Conservation (phyloP, 1,140 invertebrate genomes). For the Drosophila ironensis region DNA sequence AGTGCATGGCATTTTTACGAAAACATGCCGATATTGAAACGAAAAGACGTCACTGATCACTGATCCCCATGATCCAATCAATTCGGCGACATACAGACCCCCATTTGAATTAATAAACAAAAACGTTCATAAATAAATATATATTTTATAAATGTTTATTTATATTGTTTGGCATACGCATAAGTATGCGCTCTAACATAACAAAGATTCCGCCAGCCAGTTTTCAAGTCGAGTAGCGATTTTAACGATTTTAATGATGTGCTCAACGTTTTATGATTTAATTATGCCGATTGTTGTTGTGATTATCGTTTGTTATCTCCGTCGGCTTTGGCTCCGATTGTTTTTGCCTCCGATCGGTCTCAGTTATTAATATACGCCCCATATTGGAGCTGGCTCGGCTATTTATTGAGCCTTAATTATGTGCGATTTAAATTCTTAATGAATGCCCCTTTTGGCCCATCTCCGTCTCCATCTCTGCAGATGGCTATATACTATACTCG, state of each 20-base stretch:
- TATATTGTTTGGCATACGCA: constrained; percentile 32
- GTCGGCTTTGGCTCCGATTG: constrained; percentile 3
- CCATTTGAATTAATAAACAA: constrained; percentile 79
- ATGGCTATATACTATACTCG: too few relatives aligned
- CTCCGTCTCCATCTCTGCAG: not conserved
- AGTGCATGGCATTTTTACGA: not conserved
- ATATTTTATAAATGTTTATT: constrained; percentile 52
- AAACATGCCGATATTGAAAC: constrained; percentile 15
- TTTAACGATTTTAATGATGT: constrained; percentile 76
- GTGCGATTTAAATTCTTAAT: constrained; percentile 79
- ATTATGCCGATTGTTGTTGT: constrained; percentile 69
- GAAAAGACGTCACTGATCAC: constrained; percentile 26
- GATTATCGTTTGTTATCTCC: constrained; percentile 42
- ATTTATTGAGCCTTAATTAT: constrained; percentile 78
- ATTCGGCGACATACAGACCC: constrained; percentile 58
- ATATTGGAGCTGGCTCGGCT: constrained; percentile 63
- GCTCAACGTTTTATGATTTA: constrained; percentile 78
- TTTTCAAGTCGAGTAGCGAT: constrained; percentile 75
- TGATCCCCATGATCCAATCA: constrained; percentile 67
- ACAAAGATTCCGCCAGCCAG: constrained; percentile 29
- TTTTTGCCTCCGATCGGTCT: constrained; percentile 10
- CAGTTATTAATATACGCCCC: constrained; percentile 58
- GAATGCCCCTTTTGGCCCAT: constrained; percentile 62
- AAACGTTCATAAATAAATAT: constrained; percentile 70
- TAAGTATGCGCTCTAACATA: constrained; percentile 8